Percentiles rank a stretch among this genome's conserved stretches.
phyloP scores from a whole-genome alignment of 2,797 vertebrate genomes.

The Enteromius afrohamiltoni region DNA sequence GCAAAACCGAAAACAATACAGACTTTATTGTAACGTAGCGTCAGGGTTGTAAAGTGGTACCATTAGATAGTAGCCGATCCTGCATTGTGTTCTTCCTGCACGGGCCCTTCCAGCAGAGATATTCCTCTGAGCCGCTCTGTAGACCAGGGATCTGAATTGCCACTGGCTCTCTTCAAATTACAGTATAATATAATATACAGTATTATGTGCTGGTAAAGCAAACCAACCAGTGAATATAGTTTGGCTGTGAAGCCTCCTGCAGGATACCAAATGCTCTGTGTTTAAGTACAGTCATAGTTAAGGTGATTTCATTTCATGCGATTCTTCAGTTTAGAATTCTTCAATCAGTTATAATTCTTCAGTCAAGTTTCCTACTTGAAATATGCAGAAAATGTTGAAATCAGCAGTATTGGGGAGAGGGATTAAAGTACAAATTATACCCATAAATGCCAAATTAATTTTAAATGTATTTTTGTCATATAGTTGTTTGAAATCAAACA shows the following conservation, averaged over 20 bases:
- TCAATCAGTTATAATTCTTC: not conserved
- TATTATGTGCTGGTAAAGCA: constrained; percentile 7
- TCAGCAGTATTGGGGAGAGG: not conserved
- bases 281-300: not conserved
- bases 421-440: not conserved
- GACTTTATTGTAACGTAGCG: not conserved
- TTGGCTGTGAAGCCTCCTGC: constrained; percentile 24
- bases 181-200: not conserved
- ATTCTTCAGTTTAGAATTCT: not conserved
- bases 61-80: constrained; percentile 18
- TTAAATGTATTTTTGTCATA: not conserved
- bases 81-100: constrained; percentile 14
- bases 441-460: not conserved
- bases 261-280: not conserved
- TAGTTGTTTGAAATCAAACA: not conserved
- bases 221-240: not conserved
- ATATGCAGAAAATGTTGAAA: not conserved
- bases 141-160: constrained; percentile 28
- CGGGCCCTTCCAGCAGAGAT: not conserved
- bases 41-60: constrained; percentile 20
- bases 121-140: not conserved
- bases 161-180: constrained; percentile 14
- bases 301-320: not conserved
- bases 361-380: not conserved
- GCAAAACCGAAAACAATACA: not conserved